Conservation (phyloP, 92 coral and sea anemone genomes). For the Paragorgia papillata region DNA sequence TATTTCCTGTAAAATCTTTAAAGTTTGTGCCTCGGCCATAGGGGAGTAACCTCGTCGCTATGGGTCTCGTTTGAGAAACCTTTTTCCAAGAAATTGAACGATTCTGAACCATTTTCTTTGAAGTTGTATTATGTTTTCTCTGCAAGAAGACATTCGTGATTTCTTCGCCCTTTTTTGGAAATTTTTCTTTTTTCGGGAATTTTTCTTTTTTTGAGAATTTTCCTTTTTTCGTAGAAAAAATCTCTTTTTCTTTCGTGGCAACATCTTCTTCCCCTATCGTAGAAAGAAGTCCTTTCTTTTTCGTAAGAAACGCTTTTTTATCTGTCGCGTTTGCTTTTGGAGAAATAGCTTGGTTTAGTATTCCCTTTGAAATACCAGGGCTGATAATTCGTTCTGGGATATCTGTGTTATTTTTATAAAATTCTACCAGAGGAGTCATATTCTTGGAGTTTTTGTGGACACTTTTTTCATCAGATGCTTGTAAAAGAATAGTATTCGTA, state of each 20-base stretch:
- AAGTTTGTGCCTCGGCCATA: not conserved
- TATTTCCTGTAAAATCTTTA: not conserved
- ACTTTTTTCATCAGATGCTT: not conserved
- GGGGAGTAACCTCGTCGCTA: not conserved
- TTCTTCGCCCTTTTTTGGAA: too few relatives aligned
- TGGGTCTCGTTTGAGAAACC: not conserved
- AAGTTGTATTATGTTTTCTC: not conserved
- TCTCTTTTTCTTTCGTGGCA: too few relatives aligned
- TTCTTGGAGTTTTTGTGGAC: not conserved
- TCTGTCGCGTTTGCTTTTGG: not conserved
- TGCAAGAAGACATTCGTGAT: too few relatives aligned
- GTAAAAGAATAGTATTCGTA: not conserved
- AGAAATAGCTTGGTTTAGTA: not conserved
- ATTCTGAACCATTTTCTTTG: not conserved
- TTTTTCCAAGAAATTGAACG: not conserved
- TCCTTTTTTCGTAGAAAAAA: too few relatives aligned
- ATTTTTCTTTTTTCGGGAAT: not conserved
- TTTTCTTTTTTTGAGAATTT: too few relatives aligned
- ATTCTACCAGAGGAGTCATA: not conserved
- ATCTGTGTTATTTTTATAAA: not conserved
- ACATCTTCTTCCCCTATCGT: too few relatives aligned
- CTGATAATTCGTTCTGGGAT: not conserved
- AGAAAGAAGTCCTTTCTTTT: too few relatives aligned
- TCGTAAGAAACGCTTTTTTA: too few relatives aligned
- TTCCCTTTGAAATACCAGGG: not conserved